A percentile compares a stretch with the other conserved stretches of the same genome.
Evolutionary conservation across 1,140 invertebrate genomes (phyloP).

Genomic region (Schlechtendalia chinensis): DNA sequence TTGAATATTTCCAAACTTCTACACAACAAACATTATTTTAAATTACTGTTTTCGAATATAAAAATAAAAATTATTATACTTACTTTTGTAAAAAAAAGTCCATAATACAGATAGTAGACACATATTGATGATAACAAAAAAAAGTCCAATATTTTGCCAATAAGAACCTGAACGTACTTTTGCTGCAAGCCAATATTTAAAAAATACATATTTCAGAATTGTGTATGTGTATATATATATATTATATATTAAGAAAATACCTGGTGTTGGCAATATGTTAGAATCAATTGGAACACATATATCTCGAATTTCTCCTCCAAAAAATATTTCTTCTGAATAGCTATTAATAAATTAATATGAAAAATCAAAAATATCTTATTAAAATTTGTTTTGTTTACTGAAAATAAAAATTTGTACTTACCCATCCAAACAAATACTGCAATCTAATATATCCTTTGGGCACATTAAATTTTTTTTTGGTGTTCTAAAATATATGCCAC

Average conservation of each 20-base stretch:
- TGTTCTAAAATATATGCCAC: slow-evolving; percentile 31
- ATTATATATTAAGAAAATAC: neutral
- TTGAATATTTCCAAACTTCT: slow-evolving; percentile 14
- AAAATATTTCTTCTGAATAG: slow-evolving; percentile 31
- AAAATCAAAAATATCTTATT: neutral
- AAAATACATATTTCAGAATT: neutral
- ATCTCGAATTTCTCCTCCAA: slow-evolving; percentile 37
- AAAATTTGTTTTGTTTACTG: neutral
- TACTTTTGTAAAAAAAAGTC: slow-evolving; percentile 35
- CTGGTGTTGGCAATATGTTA: slow-evolving; percentile 24
- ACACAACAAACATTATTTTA: neutral
- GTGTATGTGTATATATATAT: neutral
- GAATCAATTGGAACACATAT: neutral
- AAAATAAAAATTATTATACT: neutral
- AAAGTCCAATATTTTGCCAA: neutral
- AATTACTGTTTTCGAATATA: neutral
- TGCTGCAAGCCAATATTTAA: neutral
- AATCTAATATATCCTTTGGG: slow-evolving; percentile 29
- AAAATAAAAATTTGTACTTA: neutral
- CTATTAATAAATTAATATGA: neutral
- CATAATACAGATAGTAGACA: slow-evolving; percentile 4
- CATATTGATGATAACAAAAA: slow-evolving; percentile 1
- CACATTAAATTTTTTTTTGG: neutral
- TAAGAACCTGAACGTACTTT: slow-evolving; percentile 21
- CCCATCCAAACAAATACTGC: slow-evolving; percentile 15